phyloP scores from a whole-genome alignment of 1,140 invertebrate genomes.

The Musca vetustissima region DNA sequence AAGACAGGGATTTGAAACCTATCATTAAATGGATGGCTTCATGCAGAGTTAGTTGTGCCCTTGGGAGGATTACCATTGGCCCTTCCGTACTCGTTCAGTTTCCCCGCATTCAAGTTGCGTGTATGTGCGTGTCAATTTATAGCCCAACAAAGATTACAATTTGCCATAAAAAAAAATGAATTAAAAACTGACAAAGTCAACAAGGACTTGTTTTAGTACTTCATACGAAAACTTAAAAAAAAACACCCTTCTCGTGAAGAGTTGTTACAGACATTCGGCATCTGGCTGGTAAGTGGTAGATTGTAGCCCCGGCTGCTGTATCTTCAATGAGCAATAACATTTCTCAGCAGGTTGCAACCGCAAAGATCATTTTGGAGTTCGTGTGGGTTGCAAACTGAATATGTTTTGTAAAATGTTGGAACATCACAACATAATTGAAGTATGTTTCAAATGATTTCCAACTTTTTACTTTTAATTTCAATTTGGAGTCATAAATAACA shows the following conservation, averaged over 20 bases:
- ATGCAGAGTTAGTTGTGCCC: conserved; percentile 20
- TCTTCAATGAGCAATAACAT: background rate
- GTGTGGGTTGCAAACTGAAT: background rate
- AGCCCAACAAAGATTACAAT: conserved; percentile 19
- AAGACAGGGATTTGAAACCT: background rate
- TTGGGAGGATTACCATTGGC: background rate
- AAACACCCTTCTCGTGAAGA: background rate
- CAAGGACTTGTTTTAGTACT: background rate
- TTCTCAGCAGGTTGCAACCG: conserved; percentile 19
- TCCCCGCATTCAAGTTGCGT: background rate
- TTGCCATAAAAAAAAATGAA: conserved; percentile 19
- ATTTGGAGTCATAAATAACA: conserved; percentile 14
- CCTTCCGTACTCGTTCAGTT: background rate
- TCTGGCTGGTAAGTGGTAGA: background rate
- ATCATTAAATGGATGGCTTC: conserved; percentile 18
- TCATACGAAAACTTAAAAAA: background rate
- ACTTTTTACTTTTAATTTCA: conserved; percentile 9
- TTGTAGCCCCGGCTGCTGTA: background rate
- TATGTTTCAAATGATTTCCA: background rate
- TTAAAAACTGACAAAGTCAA: conserved; percentile 17
- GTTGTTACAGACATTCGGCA: background rate
- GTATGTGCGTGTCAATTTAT: conserved; percentile 15
- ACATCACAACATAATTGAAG: conserved; percentile 14
- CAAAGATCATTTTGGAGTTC: background rate
- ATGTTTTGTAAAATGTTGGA: background rate